Evolutionary conservation across 1,140 invertebrate genomes (phyloP), one percentile per base, ranked within the genome.

Genomic region (Sitophilus oryzae): DNA sequence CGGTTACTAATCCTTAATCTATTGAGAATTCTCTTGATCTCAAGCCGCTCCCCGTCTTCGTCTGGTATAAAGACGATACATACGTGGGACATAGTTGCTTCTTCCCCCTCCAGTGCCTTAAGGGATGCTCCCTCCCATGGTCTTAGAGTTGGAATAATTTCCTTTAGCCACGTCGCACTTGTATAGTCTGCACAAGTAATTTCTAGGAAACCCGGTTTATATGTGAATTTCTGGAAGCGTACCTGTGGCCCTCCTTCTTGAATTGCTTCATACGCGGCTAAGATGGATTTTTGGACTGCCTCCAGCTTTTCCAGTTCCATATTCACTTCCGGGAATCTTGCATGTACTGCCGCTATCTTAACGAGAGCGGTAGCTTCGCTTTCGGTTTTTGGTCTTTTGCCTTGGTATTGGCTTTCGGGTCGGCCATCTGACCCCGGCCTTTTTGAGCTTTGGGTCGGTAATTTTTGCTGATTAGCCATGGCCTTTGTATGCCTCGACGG

Each of bases 121-220:
- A 41, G 36, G 10, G 47, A 19, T 40, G 2, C 48, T 18, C 1
- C 36, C 40, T 50, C 48, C 21, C 21, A 52, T 0, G 38, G 49
- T 14, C 42, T 22, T 8, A 51, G 16, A 18, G 21, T 25, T 8
- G 2, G 21, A 1, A 23, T 34, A 19, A 22, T 15, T 3, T 52
- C 49, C 23, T 44, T 53, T n/a, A 53, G 25, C 43, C 51, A 53
- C 14, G 36, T 30, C 19, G 51, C 43, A 15, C 43, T 53, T 34
- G 10, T 15, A 10, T 19, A 15, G 23, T 52, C 1, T 9, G 50
- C 41, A 34, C 50, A 52, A 18, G 42, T 53, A 10, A 45, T n/a
- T 19, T 30, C 20, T 25, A 53, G 23, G 42, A 19, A 37, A 16
- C 42, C 51, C 16, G 43, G 23, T 36, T 3, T 11, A 10, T 46